phyloP scores from a whole-genome alignment of 2,888 invertebrate species.

The Apodemia zela region DNA sequence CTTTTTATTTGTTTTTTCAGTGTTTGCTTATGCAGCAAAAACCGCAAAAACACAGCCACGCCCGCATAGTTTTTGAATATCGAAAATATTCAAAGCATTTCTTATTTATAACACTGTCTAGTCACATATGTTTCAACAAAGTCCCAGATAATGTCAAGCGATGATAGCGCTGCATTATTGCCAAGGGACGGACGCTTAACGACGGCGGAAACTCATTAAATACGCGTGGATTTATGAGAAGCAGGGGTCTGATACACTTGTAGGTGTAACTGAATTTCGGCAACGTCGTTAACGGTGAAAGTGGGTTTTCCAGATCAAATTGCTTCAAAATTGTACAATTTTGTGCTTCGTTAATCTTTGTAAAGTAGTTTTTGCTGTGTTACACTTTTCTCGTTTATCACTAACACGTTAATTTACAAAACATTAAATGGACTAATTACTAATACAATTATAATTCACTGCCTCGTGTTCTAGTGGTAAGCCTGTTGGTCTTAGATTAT shows the following conservation, averaged over 20 bases:
- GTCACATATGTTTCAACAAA: slow-evolving; percentile 53
- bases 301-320: slow-evolving; percentile 18
- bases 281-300: slow-evolving; percentile 15
- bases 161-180: slow-evolving; percentile 69
- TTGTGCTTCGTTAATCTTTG: slow-evolving; percentile 3
- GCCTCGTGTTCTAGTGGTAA: too few relatives aligned
- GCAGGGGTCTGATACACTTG: slow-evolving; percentile 42
- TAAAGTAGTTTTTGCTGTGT: slow-evolving; percentile 4
- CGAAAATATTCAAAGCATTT: slow-evolving; percentile 11
- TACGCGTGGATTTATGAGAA: slow-evolving; percentile 64
- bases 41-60: too few relatives aligned
- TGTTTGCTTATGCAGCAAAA: too few relatives aligned
- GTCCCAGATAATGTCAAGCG: slow-evolving; percentile 57
- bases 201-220: slow-evolving; percentile 74
- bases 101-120: slow-evolving; percentile 28
- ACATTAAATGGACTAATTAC: too few relatives aligned
- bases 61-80: too few relatives aligned
- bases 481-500: too few relatives aligned
- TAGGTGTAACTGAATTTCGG: slow-evolving; percentile 31
- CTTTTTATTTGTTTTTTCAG: too few relatives aligned
- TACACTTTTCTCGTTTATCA: too few relatives aligned
- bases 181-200: slow-evolving; percentile 60
- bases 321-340: slow-evolving; percentile 15
- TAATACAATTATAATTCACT: too few relatives aligned
- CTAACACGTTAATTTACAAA: too few relatives aligned